phyloP scores from a whole-genome alignment of 2,797 vertebrate species.

The Muraenolepis orangiensis region DNA sequence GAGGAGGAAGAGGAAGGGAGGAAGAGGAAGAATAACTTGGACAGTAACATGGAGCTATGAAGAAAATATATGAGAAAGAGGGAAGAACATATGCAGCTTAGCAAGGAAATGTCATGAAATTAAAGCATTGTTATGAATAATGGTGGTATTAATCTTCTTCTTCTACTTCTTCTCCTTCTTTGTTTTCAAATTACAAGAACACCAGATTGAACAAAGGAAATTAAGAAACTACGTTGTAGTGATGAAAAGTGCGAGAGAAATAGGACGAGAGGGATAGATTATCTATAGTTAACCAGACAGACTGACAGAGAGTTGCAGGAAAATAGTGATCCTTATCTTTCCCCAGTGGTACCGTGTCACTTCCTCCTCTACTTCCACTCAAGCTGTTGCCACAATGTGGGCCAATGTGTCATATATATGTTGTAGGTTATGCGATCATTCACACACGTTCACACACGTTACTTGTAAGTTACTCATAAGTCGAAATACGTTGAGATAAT shows the following conservation, averaged over 20 bases:
- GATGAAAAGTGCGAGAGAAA: no score
- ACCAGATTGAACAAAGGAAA: background rate
- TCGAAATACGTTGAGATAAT: no score
- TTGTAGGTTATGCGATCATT: no score
- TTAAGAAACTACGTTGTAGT: background rate
- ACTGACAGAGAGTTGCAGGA: no score
- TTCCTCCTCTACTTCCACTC: slow-evolving; percentile 27
- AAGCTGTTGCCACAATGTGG: slow-evolving; percentile 20
- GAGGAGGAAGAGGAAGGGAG: background rate
- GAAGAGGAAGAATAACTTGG: background rate
- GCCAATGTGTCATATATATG: no score
- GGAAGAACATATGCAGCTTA: background rate
- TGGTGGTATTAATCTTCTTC: background rate
- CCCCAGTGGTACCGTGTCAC: background rate
- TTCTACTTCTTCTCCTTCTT: no score
- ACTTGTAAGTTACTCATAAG: no score
- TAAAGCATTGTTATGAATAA: background rate
- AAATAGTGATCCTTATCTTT: slow-evolving; percentile 5
- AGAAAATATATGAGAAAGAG: background rate
- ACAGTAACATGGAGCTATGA: background rate
- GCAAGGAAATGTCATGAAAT: background rate
- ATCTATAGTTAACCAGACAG: background rate
- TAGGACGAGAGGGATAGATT: background rate
- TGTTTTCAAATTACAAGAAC: background rate
- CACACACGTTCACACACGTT: no score